phyloP scores from a whole-genome alignment of 2,113 vertebrate species.

The Epinephelus lanceolatus region DNA sequence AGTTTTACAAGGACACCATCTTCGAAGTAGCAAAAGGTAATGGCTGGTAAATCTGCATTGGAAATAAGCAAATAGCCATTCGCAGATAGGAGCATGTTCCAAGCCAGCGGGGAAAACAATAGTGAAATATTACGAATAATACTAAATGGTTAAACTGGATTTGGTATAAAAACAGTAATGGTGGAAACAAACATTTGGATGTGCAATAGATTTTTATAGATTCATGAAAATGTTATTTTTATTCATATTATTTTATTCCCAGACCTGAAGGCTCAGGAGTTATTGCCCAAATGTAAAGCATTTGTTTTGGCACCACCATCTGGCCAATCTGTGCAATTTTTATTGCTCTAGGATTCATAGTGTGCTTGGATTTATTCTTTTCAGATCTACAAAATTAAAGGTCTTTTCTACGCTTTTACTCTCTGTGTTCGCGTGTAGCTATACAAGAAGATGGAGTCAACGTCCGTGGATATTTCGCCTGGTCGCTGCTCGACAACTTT shows the following conservation, averaged over 20 bases:
- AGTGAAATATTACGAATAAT: no score
- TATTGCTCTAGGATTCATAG: background rate
- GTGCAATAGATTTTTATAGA: background rate
- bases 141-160: no score
- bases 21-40: slow-evolving; percentile 89
- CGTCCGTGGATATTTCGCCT: slow-evolving; percentile 82
- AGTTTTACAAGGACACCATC: slow-evolving; percentile 88
- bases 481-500: slow-evolving; percentile 89
- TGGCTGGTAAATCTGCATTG: background rate
- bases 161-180: background rate
- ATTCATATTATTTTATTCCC: background rate
- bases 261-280: background rate
- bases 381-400: background rate
- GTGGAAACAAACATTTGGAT: background rate
- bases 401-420: background rate
- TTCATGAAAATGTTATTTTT: background rate
- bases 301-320: slow-evolving; percentile 27
- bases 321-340: slow-evolving; percentile 15
- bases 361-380: background rate
- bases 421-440: slow-evolving; percentile 61
- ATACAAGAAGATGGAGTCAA: slow-evolving; percentile 80
- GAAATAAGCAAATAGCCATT: background rate
- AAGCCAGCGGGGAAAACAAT: background rate
- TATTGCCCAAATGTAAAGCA: background rate
- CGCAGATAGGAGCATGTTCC: background rate